phyloP scores from a whole-genome alignment of 53 echinoderm and acorn worm species.

The Patiria pectinifera region DNA sequence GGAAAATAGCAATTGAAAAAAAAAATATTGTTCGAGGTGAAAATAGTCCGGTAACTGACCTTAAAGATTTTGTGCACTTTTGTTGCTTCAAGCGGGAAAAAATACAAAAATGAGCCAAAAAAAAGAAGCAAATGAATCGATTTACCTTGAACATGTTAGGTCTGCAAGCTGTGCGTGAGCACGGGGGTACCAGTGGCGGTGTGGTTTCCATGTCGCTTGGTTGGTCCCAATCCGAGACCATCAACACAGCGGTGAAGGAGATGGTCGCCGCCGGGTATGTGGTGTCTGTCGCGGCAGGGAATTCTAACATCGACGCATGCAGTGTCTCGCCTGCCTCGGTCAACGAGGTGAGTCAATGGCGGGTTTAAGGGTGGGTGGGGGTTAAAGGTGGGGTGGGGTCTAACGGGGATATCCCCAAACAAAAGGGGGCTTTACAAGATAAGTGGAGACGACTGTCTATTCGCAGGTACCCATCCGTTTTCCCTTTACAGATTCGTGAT shows the following conservation, averaged over 20 bases:
- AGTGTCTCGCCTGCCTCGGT: slow-evolving; percentile 12
- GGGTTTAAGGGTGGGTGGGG: no score
- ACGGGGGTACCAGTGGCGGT: not conserved
- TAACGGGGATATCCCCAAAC: not conserved
- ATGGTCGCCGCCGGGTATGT: slow-evolving; percentile 1
- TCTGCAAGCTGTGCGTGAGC: not conserved
- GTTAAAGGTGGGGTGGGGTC: not conserved
- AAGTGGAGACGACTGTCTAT: no score
- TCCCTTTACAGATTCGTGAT: no score
- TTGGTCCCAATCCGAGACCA: not conserved
- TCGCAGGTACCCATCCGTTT: no score
- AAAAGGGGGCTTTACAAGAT: not conserved
- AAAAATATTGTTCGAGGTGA: no score
- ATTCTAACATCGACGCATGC: slow-evolving; percentile 23
- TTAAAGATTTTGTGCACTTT: no score
- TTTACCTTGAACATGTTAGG: not conserved
- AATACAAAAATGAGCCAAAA: no score
- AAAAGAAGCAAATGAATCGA: no score
- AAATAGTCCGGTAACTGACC: no score
- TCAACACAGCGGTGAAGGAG: not conserved
- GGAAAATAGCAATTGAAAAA: no score
- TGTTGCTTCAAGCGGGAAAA: no score
- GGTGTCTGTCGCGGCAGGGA: slow-evolving; percentile 37
- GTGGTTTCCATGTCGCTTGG: slow-evolving; percentile 40
- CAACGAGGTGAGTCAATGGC: not conserved